A percentile compares a stretch with the other conserved stretches of the same genome.
These are phyloP conservation scores for Lucilia cuprina DNA, from an alignment of 1,140 invertebrate species.

Conservation along the genomic window DNA sequence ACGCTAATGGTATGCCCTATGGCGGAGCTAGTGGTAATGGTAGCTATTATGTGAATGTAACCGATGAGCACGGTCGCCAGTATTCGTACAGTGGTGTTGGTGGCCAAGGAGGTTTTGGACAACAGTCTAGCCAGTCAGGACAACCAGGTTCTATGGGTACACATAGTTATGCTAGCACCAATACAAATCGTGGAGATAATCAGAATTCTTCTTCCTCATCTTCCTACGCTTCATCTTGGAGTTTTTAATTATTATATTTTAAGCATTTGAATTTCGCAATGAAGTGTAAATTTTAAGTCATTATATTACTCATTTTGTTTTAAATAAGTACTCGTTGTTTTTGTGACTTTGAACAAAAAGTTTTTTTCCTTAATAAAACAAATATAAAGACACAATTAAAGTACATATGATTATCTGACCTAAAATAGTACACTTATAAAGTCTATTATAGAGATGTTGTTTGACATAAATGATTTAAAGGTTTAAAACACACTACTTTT, in stretches of 20 bases:
- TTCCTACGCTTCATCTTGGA: neutral
- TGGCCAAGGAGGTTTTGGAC: neutral
- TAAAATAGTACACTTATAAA: no score
- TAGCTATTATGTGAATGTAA: constrained; percentile 7
- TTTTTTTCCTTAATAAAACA: no score
- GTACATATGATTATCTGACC: no score
- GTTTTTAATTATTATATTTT: neutral
- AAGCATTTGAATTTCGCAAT: neutral
- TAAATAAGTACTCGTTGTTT: no score
- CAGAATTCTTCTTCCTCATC: neutral
- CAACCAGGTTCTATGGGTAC: neutral
- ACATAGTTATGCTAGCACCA: neutral
- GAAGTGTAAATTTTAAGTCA: no score
- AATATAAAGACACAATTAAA: no score
- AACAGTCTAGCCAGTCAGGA: neutral
- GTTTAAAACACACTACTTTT: no score
- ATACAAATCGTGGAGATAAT: neutral
- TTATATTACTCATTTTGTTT: no score
- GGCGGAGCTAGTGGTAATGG: constrained; percentile 7
- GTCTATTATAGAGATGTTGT: no score
- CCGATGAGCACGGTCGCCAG: neutral
- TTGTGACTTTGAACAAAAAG: no score
- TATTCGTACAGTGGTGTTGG: constrained; percentile 17
- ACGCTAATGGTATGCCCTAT: neutral
- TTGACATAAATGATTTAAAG: no score